Evolutionary conservation across 2,888 invertebrate species (phyloP), one percentile per base, ranked within the genome.

Genomic region (Sericinus montela): DNA sequence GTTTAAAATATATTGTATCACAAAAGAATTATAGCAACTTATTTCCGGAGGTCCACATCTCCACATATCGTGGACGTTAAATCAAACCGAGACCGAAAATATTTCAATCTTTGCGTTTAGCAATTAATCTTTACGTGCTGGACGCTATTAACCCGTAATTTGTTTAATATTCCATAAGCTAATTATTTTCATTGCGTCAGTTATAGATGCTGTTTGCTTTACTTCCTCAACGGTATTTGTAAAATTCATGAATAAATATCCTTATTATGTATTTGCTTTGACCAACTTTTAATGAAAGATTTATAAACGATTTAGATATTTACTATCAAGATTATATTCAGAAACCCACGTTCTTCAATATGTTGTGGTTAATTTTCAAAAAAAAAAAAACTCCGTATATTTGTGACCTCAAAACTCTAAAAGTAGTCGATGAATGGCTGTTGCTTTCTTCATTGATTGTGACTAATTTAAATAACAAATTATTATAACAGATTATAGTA

Each of bases 21-120:
- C 10, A 16, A 11, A 15, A 7, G 5, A 41, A 14, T 42, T 23
- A 38, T 43, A 25, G n/a, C 25, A 23, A 11, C 7, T 14, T 32
- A 48, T 44, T 48, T 48, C 43, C 34, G 30, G 44, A 19, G n/a
- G n/a, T n/a, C n/a, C n/a, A n/a, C 43, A 44, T 48, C 44, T 48
- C 38, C 34, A 39, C 43, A 43, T 34, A 34, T n/a, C 38, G 43
- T 30, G 23, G 36, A 32, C 32, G 28, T 32, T 32, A 34, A 48
- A 39, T 44, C 16, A 46, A 25, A 46, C 1, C 34, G 8, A 25
- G 15, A 32, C 19, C 34, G 34, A 43, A 48, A 48, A 25, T 48
- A 48, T 43, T 39, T 32, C 48, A 38, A 13, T 39, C 13, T 46
- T 46, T 39, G 42, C 39, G 25, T 16, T n/a, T 14, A 35, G 35